A percentile compares a stretch with the other conserved stretches of the same genome.
Conservation (phyloP, 2,113 vertebrate genomes). For the Puffinus mauretanicus region DNA sequence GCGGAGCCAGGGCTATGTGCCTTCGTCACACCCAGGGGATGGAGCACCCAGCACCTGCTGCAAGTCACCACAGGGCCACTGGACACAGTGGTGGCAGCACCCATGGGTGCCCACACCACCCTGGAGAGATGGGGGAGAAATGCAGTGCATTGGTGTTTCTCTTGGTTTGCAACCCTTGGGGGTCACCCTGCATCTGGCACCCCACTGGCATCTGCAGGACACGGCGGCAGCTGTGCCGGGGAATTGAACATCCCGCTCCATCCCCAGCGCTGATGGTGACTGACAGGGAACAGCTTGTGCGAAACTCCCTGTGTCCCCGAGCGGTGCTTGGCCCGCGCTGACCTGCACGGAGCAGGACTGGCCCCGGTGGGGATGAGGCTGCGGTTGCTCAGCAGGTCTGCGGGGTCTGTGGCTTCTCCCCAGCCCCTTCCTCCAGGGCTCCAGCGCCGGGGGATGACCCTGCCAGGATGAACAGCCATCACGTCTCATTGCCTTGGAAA, state of each 20-base stretch:
- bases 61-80: fast-evolving
- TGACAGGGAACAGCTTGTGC: background rate
- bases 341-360: background rate
- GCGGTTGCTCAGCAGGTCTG: background rate
- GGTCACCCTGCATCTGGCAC: background rate
- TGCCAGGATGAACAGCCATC: conserved; percentile 26
- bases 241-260: background rate
- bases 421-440: background rate
- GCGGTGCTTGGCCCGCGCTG: background rate
- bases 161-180: background rate
- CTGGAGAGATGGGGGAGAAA: background rate
- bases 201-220: background rate
- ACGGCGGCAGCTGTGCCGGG: background rate
- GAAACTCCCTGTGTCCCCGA: background rate
- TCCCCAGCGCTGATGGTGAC: fast-evolving
- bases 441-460: background rate
- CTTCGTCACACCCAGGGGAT: background rate
- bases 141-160: fast-evolving
- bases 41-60: background rate
- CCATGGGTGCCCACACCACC: background rate
- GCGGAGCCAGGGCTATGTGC: background rate
- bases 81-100: background rate
- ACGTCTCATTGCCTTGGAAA: conserved; percentile 65
- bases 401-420: background rate
- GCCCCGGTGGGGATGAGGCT: fast-evolving